Percentiles rank a stretch among this genome's conserved stretches.
Conservation (phyloP, 30 jellyfish, hydroid and myxozoan genomes). For the Cassiopea xamachana region DNA sequence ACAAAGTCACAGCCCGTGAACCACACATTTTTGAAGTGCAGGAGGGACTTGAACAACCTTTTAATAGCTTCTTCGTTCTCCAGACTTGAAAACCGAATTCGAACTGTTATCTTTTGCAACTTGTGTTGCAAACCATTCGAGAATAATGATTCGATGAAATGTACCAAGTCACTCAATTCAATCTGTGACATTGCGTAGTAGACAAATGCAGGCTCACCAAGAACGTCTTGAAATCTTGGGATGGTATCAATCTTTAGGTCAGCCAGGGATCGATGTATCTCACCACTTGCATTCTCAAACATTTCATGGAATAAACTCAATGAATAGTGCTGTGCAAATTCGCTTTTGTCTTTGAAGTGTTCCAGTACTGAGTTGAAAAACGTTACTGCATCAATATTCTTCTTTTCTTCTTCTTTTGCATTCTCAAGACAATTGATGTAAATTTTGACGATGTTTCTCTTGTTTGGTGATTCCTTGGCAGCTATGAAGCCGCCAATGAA, state of each 20-base stretch:
- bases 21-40: slow-evolving; percentile 2
- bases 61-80: neutral
- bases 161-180: neutral
- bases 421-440: neutral
- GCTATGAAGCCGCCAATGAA: slow-evolving; percentile 15
- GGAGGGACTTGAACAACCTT: neutral
- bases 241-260: neutral
- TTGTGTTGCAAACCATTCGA: neutral
- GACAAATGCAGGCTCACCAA: slow-evolving; percentile 17
- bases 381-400: neutral
- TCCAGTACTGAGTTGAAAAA: slow-evolving; percentile 5
- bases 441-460: neutral
- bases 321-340: slow-evolving; percentile 19
- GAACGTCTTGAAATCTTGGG: slow-evolving; percentile 17
- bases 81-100: neutral
- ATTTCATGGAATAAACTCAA: slow-evolving; percentile 3
- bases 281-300: neutral
- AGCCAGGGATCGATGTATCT: neutral
- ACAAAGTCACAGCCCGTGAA: neutral
- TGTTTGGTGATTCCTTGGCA: neutral
- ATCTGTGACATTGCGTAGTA: slow-evolving; percentile 7
- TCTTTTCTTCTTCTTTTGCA: neutral
- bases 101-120: neutral
- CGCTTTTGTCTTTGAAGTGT: neutral
- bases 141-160: neutral